These are phyloP conservation scores for Sardina pilchardus DNA, from an alignment of 2,113 vertebrate genomes.

Conservation along the genomic window DNA sequence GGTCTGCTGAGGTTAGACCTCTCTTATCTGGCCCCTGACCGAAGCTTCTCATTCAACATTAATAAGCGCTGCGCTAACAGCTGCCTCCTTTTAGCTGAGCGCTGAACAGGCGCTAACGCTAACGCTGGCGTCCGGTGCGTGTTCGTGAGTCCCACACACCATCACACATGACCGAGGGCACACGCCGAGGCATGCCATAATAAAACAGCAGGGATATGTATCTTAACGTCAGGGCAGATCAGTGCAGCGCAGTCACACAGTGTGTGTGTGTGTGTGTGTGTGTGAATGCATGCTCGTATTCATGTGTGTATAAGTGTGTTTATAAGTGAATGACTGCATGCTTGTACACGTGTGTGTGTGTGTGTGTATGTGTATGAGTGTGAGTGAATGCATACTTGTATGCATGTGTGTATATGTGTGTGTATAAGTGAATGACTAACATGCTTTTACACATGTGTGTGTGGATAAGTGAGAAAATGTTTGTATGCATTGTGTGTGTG, in stretches of 20 bases:
- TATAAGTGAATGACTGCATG: neutral
- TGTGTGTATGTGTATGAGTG: neutral
- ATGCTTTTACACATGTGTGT: neutral
- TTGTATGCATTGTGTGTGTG: neutral
- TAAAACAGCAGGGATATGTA: neutral
- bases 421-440: too few relatives aligned
- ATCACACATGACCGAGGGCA: neutral
- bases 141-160: neutral
- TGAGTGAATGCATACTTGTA: neutral
- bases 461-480: neutral
- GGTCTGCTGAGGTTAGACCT: too few relatives aligned
- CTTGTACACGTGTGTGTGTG: neutral
- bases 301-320: slow-evolving; percentile 25
- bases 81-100: neutral
- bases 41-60: neutral
- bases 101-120: neutral
- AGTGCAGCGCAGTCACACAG: neutral
- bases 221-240: neutral
- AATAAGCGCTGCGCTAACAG: neutral
- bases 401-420: neutral
- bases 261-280: slow-evolving; percentile 19
- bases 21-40: neutral
- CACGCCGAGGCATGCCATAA: neutral
- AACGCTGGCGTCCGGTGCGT: too few relatives aligned
- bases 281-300: slow-evolving; percentile 5